These are phyloP conservation scores for Microtus oregoni DNA, from an alignment of 2,113 vertebrate species.

Conservation along the genomic window DNA sequence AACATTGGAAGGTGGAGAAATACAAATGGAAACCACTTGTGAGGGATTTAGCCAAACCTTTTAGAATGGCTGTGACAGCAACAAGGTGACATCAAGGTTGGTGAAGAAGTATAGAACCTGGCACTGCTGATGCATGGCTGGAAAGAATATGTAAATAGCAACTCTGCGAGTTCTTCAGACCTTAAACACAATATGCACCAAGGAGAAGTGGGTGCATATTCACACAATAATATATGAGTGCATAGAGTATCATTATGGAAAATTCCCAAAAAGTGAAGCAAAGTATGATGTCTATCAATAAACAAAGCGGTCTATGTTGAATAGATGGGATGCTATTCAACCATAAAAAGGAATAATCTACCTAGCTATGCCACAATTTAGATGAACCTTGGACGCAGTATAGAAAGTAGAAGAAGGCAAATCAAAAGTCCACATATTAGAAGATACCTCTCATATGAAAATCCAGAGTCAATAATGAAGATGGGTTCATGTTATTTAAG, in stretches of 20 bases:
- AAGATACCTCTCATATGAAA: neutral
- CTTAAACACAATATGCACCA: neutral
- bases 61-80: neutral
- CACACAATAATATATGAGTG: neutral
- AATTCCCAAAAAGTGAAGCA: neutral
- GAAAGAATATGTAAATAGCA: neutral
- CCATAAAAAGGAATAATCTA: neutral
- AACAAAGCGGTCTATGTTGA: neutral
- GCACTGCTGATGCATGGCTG: neutral
- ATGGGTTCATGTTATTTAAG: neutral
- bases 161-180: neutral
- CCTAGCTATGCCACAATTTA: neutral
- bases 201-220: neutral
- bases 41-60: neutral
- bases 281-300: neutral
- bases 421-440: neutral
- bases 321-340: neutral
- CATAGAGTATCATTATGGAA: neutral
- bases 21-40: neutral
- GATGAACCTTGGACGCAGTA: neutral
- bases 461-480: neutral
- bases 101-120: neutral
- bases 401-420: neutral
- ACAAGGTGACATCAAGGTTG: neutral
- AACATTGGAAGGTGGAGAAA: neutral